Percentiles rank a stretch among this genome's conserved stretches.
These are phyloP conservation scores for Yponomeuta cagnagella DNA, from an alignment of 2,888 invertebrate genomes.

Conservation along the genomic window DNA sequence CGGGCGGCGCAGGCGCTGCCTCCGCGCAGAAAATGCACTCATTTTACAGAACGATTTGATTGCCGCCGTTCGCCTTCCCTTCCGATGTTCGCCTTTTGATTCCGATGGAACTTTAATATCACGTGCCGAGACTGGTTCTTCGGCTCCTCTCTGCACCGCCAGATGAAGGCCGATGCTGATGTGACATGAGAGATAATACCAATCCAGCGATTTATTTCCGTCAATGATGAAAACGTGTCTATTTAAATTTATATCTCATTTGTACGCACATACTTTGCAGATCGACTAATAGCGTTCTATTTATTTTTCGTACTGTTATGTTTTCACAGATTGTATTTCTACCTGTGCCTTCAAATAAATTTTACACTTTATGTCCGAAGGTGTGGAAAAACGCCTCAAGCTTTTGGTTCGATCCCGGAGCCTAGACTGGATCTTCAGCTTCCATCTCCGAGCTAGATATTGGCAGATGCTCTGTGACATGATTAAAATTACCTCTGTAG, in stretches of 20 bases:
- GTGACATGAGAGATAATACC: too few species aligned
- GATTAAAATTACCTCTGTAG: neutral
- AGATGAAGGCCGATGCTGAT: neutral
- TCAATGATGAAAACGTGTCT: too few species aligned
- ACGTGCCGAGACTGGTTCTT: conserved; percentile 39
- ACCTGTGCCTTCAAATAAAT: too few species aligned
- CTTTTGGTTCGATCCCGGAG: too few species aligned
- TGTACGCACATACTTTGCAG: too few species aligned
- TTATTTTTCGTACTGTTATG: too few species aligned
- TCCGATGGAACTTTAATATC: conserved; percentile 47
- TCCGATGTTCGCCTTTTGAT: conserved; percentile 40
- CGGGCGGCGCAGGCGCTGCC: conserved; percentile 43
- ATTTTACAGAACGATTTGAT: conserved; percentile 56
- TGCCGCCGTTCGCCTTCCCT: conserved; percentile 44
- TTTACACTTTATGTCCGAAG: too few species aligned
- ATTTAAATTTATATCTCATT: too few species aligned
- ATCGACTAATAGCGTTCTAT: too few species aligned
- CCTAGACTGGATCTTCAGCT: conserved; percentile 41
- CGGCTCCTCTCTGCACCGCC: conserved; percentile 17
- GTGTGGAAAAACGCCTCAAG: too few species aligned
- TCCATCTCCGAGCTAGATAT: neutral
- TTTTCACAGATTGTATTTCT: too few species aligned
- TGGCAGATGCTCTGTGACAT: neutral
- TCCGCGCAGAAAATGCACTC: conserved; percentile 40
- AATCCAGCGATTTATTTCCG: too few species aligned